Percentiles rank a stretch among this genome's conserved stretches.
phyloP scores from a whole-genome alignment of 2,113 vertebrate species.

The Saguinus midas region DNA sequence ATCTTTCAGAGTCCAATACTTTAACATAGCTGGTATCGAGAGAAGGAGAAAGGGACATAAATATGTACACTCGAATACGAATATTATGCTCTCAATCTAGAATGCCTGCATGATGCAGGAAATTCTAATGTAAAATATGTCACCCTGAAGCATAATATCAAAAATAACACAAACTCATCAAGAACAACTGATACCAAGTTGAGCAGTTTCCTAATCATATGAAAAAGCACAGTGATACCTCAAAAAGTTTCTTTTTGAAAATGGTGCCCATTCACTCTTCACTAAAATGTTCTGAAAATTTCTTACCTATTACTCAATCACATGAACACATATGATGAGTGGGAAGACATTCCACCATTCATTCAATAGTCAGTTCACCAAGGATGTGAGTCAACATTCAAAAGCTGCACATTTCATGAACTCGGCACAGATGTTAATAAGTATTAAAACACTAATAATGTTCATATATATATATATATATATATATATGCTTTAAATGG shows the following conservation, averaged over 20 bases:
- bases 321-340: not conserved
- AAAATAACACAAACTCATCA: not conserved
- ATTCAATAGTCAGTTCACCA: not conserved
- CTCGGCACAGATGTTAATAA: not conserved
- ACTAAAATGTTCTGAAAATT: not conserved
- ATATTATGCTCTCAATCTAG: constrained; percentile 32
- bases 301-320: not conserved
- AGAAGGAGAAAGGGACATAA: constrained; percentile 64
- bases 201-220: constrained; percentile 28
- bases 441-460: not conserved
- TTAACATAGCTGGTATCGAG: constrained; percentile 57
- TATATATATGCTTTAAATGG: not conserved
- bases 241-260: not conserved
- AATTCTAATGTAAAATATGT: constrained; percentile 47
- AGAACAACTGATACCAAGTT: constrained; percentile 17
- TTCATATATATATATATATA: not conserved
- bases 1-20: constrained; percentile 26
- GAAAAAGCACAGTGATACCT: not conserved
- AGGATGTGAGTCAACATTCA: not conserved
- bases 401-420: not conserved
- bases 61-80: not conserved
- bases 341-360: not conserved
- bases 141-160: not conserved
- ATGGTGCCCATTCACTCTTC: not conserved
- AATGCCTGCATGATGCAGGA: constrained; percentile 5